Evolutionary conservation across 2,113 vertebrate species (phyloP), one percentile per base, ranked within the genome.

Genomic region (Oceanites oceanicus): DNA sequence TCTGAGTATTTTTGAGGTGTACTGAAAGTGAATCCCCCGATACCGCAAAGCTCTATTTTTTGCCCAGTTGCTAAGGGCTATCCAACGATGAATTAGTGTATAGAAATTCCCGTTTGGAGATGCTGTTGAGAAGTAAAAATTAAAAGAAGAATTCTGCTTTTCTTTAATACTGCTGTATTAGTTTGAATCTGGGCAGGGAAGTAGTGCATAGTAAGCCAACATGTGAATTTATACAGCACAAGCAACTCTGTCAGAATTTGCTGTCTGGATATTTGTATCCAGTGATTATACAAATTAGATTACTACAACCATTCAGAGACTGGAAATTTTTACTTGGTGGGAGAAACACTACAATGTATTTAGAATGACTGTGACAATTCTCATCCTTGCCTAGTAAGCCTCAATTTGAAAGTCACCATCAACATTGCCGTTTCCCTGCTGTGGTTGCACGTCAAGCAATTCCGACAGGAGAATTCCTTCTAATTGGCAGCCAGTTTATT

Each of bases 401-500:
- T 94, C 61, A 36, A 68, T 90, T 75, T 96, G 81, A 92, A 92
- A 88, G 44, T 42, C 56, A 75, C 4, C 32, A 36, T 59, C 70
- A 75, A 13, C 40, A 5, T n/a, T 96, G 93, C 80, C 29, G 10
- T 96, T 97, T 96, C 96, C 88, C 90, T 96, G 74, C 94, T 97
- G 85, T 96, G 80, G 88, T 92, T 96, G 81, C 90, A 91, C 0
- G 13, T 97, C 92, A 89, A 90, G 91, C 75, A 85, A 74, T 96
- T 96, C 94, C 36, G 75, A 96, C 94, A 96, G 95, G 77, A 96
- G 80, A 94, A 96, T 80, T 94, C 80, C 86, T 91, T 80, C 56
- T 92, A 97, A 95, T 85, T 97, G 96, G 96, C 95, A 97, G 82
- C 77, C 71, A 74, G 84, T 97, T 97, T 92, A 91, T 96, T 94